Base-by-base conservation (phyloP, 1,140 invertebrate genomes). In the Psix sp. region DNA sequence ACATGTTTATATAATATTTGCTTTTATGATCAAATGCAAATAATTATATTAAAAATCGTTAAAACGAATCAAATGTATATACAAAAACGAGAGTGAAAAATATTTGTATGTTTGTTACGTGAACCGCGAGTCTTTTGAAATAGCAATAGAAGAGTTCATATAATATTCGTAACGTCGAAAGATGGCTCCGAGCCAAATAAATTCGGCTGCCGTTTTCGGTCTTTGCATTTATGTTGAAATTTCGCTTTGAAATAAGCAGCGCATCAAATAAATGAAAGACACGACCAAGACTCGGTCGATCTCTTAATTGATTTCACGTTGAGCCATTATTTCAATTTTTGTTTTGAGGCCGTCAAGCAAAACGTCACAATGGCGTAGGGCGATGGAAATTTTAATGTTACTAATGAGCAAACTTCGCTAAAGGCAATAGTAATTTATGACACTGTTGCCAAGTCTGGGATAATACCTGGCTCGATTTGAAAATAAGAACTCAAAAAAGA, bases 181-280 rank as follows among this genome's bases (percentile, higher is more conserved):
- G 17, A 68, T 74, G 72, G 72, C 63, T 26, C 5, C 17, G 35
- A 33, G 72, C 72, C 72, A 74, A 74, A 74, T 59, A 63, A 59
- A 68, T 63, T 68, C 63, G 46, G 26, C 35, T 36, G 29, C 63
- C 52, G 43, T 59, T 63, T 74, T 63, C 39, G 49, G 48, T 42
- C 42, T 65, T 67, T 13, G 3, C 31, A 39, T 11, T 17, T 38
- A 17, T 16, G 29, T 68, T 52, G 42, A 14, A 67, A 57, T 35
- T 38, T 35, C 20, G 26, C 13, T n/a, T 40, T 15, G 31, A 18
- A 54, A 63, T 38, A 63, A 49, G 51, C 43, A 57, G 21, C n/a
- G 31, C 18, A 26, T 43, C 42, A 56, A 65, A 51, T 38, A 26
- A 39, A 51, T 33, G 20, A 56, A 46, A 56, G 31, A 39, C 62